Conservation (phyloP, 1,140 invertebrate species). For the Anastrepha obliqua region DNA sequence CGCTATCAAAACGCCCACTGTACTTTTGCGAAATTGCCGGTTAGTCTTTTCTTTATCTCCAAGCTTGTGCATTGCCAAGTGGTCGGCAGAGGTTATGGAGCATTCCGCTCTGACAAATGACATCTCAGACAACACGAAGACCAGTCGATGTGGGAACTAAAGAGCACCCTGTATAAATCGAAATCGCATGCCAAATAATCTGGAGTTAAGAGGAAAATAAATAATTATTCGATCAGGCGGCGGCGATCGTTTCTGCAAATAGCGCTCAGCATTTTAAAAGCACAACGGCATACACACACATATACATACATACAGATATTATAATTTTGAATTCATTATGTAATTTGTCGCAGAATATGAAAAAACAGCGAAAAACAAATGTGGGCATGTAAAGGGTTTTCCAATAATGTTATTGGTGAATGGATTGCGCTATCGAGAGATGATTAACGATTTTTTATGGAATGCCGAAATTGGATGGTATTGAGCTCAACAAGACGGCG, state of each 20-base stretch:
- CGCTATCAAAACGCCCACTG: too few species aligned
- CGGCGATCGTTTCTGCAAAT: background rate
- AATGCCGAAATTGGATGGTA: too few species aligned
- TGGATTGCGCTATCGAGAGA: too few species aligned
- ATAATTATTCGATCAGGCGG: background rate
- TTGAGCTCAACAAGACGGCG: too few species aligned
- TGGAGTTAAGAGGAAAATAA: background rate
- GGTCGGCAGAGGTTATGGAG: too few species aligned
- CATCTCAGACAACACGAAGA: too few species aligned
- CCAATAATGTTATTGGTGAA: background rate
- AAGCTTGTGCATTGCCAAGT: too few species aligned
- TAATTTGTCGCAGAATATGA: background rate
- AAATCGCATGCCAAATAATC: constrained; percentile 18
- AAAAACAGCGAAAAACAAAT: background rate
- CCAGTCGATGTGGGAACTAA: background rate
- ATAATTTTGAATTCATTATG: constrained; percentile 21
- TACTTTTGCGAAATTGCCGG: too few species aligned
- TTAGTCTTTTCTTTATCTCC: too few species aligned
- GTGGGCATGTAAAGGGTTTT: background rate
- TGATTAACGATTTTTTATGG: too few species aligned
- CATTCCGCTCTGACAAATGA: too few species aligned
- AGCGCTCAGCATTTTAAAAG: background rate
- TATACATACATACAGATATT: background rate
- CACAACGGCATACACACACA: background rate
- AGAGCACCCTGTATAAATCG: background rate